A percentile compares a stretch with the other conserved stretches of the same genome.
phyloP scores from a whole-genome alignment of 2,113 vertebrate genomes.

The Mormyrus iriodes region DNA sequence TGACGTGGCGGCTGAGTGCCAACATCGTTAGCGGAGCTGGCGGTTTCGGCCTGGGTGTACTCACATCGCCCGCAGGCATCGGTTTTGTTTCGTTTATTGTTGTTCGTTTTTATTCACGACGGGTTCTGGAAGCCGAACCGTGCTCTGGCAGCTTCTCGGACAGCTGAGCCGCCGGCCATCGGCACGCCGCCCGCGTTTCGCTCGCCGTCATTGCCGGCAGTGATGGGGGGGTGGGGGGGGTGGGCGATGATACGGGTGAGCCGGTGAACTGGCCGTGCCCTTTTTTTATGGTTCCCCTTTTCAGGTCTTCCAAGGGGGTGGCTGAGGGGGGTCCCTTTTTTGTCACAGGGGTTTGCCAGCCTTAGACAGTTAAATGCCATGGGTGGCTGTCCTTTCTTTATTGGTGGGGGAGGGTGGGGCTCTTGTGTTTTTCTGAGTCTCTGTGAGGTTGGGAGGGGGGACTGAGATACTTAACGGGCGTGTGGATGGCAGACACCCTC shows the following conservation, averaged over 20 bases:
- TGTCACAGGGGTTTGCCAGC: conserved; percentile 8
- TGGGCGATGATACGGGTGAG: neutral
- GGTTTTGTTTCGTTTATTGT: neutral
- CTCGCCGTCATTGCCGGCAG: neutral
- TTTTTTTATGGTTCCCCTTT: conserved; percentile 18
- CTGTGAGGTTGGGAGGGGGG: neutral
- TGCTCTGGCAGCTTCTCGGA: neutral
- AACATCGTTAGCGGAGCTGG: neutral
- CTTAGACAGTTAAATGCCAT: conserved; percentile 12
- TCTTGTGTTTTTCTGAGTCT: neutral
- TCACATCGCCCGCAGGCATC: neutral
- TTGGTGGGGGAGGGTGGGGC: neutral
- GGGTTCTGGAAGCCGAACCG: neutral
- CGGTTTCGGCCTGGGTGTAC: neutral
- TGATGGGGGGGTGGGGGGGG: neutral
- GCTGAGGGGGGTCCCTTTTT: conserved; percentile 10
- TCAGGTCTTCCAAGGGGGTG: neutral
- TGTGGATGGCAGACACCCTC: neutral
- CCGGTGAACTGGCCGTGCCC: conserved; percentile 10
- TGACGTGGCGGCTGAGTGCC: too few relatives aligned
- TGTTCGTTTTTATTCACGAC: neutral
- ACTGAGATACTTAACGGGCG: neutral
- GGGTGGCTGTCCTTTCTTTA: neutral
- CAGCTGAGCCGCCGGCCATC: neutral
- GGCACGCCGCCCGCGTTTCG: neutral